A percentile compares a stretch with the other conserved stretches of the same genome.
These are phyloP conservation scores for Urosaurus nigricauda DNA, from an alignment of 2,797 vertebrate species.

Conservation along the genomic window DNA sequence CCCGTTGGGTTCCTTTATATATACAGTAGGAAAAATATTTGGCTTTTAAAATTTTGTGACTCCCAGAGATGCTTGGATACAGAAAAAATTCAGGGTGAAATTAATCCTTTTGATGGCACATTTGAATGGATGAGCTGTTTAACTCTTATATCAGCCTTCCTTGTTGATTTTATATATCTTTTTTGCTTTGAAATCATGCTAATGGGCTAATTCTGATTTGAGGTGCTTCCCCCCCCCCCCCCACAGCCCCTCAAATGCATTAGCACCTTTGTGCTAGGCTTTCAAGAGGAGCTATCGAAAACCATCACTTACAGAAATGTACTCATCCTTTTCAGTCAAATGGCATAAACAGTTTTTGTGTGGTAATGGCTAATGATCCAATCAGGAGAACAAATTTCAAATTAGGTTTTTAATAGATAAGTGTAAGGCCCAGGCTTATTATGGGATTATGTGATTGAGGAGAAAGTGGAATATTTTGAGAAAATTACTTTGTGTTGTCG, in stretches of 20 bases:
- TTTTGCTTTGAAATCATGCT: constrained; percentile 47
- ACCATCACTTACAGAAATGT: constrained; percentile 31
- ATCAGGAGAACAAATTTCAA: constrained; percentile 43
- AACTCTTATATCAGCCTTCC: constrained; percentile 40
- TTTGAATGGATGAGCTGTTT: constrained; percentile 30
- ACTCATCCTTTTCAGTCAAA: constrained; percentile 42
- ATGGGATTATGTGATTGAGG: constrained; percentile 41
- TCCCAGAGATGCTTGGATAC: not conserved
- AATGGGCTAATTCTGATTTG: constrained; percentile 42
- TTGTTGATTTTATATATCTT: constrained; percentile 4
- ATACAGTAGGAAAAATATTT: not conserved
- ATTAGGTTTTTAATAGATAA: constrained; percentile 55
- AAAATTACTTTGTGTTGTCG: constrained; percentile 27
- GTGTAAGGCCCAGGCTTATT: constrained; percentile 45
- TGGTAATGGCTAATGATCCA: constrained; percentile 61
- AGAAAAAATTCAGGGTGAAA: not conserved
- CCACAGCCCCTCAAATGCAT: constrained; percentile 22
- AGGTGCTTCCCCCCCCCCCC: constrained; percentile 8
- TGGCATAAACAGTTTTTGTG: constrained; percentile 42
- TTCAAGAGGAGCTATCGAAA: constrained; percentile 29
- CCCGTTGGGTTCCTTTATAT: constrained; percentile 31
- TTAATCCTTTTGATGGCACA: not conserved
- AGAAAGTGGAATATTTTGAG: constrained; percentile 48
- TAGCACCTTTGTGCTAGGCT: constrained; percentile 47
- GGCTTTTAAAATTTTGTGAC: not conserved